Percentiles rank a stretch among this genome's conserved stretches.
phyloP scores from a whole-genome alignment of 2,113 vertebrate genomes.

The Zapus hudsonius region DNA sequence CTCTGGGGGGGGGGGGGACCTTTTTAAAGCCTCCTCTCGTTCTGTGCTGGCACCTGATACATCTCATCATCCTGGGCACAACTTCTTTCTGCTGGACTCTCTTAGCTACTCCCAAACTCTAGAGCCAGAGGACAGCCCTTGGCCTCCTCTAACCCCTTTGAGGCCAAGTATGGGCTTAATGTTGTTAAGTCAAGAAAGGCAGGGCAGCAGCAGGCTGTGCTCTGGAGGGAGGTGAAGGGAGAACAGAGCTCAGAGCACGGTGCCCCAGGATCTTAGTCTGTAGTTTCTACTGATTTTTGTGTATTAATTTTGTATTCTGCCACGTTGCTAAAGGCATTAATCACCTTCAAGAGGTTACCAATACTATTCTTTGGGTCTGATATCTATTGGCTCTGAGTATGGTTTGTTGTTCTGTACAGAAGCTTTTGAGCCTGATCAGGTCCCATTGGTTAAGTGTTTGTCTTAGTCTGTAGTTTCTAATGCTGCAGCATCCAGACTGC shows the following conservation, averaged over 20 bases:
- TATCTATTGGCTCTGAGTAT: too few species aligned
- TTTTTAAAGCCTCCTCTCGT: constrained; percentile 5
- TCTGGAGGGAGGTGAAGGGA: background rate
- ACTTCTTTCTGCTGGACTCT: background rate
- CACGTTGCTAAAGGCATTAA: too few species aligned
- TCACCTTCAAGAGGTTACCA: too few species aligned
- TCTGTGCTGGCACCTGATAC: background rate
- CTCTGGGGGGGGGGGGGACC: too few species aligned
- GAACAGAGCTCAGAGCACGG: background rate
- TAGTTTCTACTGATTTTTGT: too few species aligned
- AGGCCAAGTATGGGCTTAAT: background rate
- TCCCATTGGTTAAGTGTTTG: too few species aligned
- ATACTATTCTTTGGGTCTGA: too few species aligned
- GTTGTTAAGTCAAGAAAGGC: background rate
- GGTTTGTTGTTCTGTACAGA: too few species aligned
- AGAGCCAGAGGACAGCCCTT: background rate
- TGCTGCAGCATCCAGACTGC: background rate
- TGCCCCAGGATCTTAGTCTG: background rate
- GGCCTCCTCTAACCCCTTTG: background rate
- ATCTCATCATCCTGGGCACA: background rate
- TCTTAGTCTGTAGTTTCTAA: background rate
- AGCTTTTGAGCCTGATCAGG: too few species aligned
- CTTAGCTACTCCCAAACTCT: background rate
- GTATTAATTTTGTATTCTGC: too few species aligned
- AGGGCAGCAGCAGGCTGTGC: background rate